Base-by-base conservation (phyloP, 2,113 vertebrate genomes). In the Podocnemis expansa region DNA sequence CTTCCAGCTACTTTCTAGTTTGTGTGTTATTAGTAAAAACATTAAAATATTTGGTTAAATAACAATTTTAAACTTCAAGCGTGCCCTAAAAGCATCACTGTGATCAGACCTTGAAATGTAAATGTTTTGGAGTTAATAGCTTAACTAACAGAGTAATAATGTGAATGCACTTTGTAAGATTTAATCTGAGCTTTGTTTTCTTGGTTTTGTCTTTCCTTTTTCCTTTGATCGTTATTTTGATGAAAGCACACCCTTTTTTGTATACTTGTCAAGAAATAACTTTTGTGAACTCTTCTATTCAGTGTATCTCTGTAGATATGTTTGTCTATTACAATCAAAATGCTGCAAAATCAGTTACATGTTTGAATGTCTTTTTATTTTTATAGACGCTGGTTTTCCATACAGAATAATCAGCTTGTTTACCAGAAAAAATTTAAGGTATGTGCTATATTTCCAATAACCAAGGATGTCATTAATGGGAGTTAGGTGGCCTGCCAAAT, bases 401-500 rank as follows among this genome's bases (percentile, higher is more conserved):
- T 99, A 98, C 99, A 99, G 97, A 99, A 99, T 97, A 99, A 99
- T 98, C 99, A 99, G 96, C 98, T 99, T 78, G 99, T 99, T 93
- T 99, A 99, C 98, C 99, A 99, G 98, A 99, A 99, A 98, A 99
- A 99, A 93, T 99, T 99, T 96, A 99, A 99, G 99, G 99, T 99
- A 97, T 84, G 98, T 97, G n/a, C 89, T 9, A 3, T 76, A 76
- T 12, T 76, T 76, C 73, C 25, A 76, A 27, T 76, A 76, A 41
- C n/a, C 25, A 78, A 85, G 91, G n/a, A 31, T 70, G 56, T 0
- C 6, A 27, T 76, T 27, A 29, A 27, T 45, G 73, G 24, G 41
- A 75, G 45, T 75, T 43, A 43, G 73, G 24, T 43, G 73, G 41
- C 12, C 11, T 75, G 73, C 25, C 76, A 49, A 17, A 2, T 2